Conservation (phyloP, 2,113 vertebrate species). For the Chitala chitala region DNA sequence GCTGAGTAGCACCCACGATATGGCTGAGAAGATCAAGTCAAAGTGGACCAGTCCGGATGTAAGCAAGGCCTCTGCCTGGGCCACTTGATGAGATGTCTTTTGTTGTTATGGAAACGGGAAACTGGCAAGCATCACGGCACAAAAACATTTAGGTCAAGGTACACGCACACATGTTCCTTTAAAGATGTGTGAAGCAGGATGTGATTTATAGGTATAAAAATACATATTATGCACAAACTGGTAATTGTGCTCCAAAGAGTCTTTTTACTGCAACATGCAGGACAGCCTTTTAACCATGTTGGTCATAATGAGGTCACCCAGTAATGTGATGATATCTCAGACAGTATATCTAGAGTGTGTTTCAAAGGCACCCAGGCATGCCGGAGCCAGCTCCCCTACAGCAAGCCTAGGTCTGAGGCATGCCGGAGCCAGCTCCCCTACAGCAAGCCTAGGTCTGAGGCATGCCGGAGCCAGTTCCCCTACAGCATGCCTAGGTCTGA, state of each 20-base stretch:
- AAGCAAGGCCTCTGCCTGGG: slow-evolving; percentile 47
- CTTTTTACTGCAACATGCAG: neutral
- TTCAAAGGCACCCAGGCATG: neutral
- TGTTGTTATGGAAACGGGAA: neutral
- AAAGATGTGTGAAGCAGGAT: no score
- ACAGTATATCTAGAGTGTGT: no score
- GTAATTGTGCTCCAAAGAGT: neutral
- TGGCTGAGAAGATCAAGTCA: slow-evolving; percentile 78
- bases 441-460: neutral
- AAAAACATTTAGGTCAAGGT: neutral
- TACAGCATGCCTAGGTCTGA: neutral
- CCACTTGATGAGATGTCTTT: neutral
- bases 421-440: neutral
- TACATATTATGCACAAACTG: neutral
- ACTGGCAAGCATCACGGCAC: no score
- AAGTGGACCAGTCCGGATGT: slow-evolving; percentile 80
- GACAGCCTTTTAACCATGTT: neutral
- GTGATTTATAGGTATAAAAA: slow-evolving; percentile 1
- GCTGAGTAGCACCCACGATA: slow-evolving; percentile 69
- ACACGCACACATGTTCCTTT: neutral
- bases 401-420: neutral
- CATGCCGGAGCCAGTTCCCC: neutral
- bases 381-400: neutral
- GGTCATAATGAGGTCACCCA: neutral
- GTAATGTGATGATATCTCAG: neutral